These are phyloP conservation scores for Climacteris rufus DNA, from an alignment of 2,113 vertebrate species.

Conservation along the genomic window DNA sequence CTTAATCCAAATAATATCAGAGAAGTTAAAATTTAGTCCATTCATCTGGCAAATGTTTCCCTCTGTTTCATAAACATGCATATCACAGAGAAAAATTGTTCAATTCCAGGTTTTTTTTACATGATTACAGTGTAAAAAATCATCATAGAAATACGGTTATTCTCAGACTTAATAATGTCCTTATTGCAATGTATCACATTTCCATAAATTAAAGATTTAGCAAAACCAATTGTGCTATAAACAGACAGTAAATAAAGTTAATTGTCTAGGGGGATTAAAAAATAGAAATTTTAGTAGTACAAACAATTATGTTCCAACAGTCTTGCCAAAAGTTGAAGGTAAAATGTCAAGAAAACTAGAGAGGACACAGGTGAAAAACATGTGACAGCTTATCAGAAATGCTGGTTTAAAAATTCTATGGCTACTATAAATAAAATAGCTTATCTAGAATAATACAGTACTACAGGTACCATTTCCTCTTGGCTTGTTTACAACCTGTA, in stretches of 20 bases:
- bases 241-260: not conserved
- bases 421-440: not conserved
- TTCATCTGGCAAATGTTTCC: conserved; percentile 71
- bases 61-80: conserved; percentile 67
- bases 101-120: conserved; percentile 66
- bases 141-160: conserved; percentile 55
- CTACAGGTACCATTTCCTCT: not conserved
- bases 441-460: not conserved
- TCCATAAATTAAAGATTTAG: not conserved
- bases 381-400: not conserved
- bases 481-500: not conserved
- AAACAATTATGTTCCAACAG: not conserved
- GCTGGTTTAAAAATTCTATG: not conserved
- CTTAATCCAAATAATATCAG: conserved; percentile 80
- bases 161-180: not conserved
- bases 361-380: not conserved
- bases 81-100: conserved; percentile 70
- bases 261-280: not conserved
- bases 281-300: not conserved
- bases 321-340: not conserved
- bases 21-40: conserved; percentile 76
- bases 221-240: not conserved
- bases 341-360: not conserved
- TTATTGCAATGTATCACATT: not conserved
- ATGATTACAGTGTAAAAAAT: conserved; percentile 78